Evolutionary conservation across 2,888 invertebrate species (phyloP), one percentile per base, ranked within the genome.

Genomic region (Dioctria linearis): DNA sequence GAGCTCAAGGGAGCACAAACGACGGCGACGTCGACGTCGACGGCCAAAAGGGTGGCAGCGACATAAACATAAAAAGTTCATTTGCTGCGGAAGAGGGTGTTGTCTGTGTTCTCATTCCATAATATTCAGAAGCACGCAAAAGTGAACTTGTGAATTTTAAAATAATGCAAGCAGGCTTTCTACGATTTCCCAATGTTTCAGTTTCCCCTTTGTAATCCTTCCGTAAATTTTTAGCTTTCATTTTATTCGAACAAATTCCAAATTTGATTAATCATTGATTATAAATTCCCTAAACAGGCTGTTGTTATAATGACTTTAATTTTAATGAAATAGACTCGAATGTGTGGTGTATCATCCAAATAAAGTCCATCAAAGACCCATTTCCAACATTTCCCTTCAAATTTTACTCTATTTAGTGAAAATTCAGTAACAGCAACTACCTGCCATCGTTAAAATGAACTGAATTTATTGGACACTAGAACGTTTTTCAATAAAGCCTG

Each of bases 101-200:
- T 65, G 80, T 80, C 80, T 80, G 75, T 66, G 73, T 40, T 13
- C 80, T 54, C 80, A 66, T 80, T 80, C 80, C 73, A 75, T 46
- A 46, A 39, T 11, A 46, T 37, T 63, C 63, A 6, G 2, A n/a
- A 76, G 76, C 63, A 76, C 46, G 76, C 63, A 76, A 75, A 76
- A 76, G 76, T 76, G 76, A 25, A 63, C 63, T 76, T 76, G 76
- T 76, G 76, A 63, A 76, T 61, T 76, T 76, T 63, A 63, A 76
- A 76, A 76, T 76, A 76, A 76, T 76, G 73, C 73, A 57, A 73
- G 57, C 57, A 57, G 73, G 57, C n/a, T 73, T 73, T 42, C 73
- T 73, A 59, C 73, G 73, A 73, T 73, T 73, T 73, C 73, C 73
- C 67, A 43, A 37, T 37, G 67, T 67, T 67, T 67, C 67, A 37